A percentile compares a stretch with the other conserved stretches of the same genome.
Evolutionary conservation across 2,888 invertebrate species (phyloP).

Genomic region (Ectemnius lituratus): DNA sequence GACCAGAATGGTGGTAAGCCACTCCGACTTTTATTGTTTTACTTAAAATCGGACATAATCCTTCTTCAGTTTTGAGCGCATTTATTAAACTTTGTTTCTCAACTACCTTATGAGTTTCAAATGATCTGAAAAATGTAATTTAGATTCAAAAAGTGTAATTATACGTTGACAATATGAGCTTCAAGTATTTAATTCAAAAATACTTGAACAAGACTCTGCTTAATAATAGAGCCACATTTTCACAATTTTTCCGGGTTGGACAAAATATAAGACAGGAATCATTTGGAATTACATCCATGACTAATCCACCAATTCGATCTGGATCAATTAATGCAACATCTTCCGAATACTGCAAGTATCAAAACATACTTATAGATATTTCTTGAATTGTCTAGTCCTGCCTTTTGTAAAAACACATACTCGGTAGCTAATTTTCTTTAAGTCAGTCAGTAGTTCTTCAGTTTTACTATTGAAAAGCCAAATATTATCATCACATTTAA

Average conservation of each 20-base stretch:
- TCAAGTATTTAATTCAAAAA: no score
- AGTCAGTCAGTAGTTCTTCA: conserved; percentile 80
- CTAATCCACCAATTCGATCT: conserved; percentile 88
- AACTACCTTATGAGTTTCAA: conserved; percentile 79
- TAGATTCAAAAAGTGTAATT: neutral
- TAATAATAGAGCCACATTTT: conserved; percentile 90
- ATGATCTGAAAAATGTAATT: conserved; percentile 76
- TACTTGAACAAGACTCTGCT: conserved; percentile 82
- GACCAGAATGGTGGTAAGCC: conserved; percentile 96
- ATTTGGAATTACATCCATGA: conserved; percentile 88
- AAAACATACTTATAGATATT: conserved; percentile 9
- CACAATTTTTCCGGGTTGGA: conserved; percentile 94
- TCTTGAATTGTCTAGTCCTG: no score
- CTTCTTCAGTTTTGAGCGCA: conserved; percentile 84
- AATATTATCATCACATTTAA: conserved; percentile 85
- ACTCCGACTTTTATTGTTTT: conserved; percentile 88
- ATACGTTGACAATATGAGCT: neutral
- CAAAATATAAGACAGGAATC: conserved; percentile 94
- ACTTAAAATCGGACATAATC: conserved; percentile 83
- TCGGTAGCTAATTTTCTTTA: conserved; percentile 79
- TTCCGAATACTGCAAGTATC: conserved; percentile 80
- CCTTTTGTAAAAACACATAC: conserved; percentile 66
- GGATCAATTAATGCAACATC: conserved; percentile 84
- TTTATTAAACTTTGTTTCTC: conserved; percentile 82
- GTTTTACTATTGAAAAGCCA: conserved; percentile 80